Base-by-base conservation (phyloP, 1,140 invertebrate species). In the Rhyzopertha dominica region DNA sequence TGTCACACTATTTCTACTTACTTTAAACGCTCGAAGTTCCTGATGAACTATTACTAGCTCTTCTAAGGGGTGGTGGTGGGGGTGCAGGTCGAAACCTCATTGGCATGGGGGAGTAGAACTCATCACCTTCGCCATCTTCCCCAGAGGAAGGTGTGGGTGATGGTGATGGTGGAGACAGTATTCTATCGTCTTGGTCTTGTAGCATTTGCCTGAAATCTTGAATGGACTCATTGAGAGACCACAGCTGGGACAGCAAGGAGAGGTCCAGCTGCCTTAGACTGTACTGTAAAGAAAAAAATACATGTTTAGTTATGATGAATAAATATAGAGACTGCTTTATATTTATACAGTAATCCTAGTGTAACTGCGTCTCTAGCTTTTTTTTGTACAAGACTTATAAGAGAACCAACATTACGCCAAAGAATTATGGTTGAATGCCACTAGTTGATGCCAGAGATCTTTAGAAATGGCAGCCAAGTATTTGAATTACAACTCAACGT, bases 211-310 rank as follows among this genome's bases (percentile, higher is more conserved):
- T 79, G 68, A 90, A 91, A 43, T 90, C 86, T 56, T 90, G 86
- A 62, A 92, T 90, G 1, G 87, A 84, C 65, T 92, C 87, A 62
- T 90, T 90, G 4, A 93, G 68, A 0, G 86, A 83, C 87, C 87
- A 90, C 41, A 93, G 70, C 66, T 92, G 88, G 2, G 87, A 90
- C 1, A 93, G 71, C 17, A 92, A 67, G 1, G 87, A 88, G 19
- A 92, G 71, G 63, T 92, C 89, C 62, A 91, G 58, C 60, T 92
- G 87, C 8, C 90, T 74, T 1, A 92, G 71, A 49, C 84, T 84
- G 53, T 85, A 87, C 87, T 90, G 74, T 35, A 80, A 79, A 48
- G 18, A 41, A 47, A 58, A 54, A 44, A 32, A 49, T 25, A 51
- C 38, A 16, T 36, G n/a, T 32, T 30, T 9, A 39, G 10, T 36